Base-by-base conservation (phyloP, 2,113 vertebrate genomes). In the Pelusios castaneus region DNA sequence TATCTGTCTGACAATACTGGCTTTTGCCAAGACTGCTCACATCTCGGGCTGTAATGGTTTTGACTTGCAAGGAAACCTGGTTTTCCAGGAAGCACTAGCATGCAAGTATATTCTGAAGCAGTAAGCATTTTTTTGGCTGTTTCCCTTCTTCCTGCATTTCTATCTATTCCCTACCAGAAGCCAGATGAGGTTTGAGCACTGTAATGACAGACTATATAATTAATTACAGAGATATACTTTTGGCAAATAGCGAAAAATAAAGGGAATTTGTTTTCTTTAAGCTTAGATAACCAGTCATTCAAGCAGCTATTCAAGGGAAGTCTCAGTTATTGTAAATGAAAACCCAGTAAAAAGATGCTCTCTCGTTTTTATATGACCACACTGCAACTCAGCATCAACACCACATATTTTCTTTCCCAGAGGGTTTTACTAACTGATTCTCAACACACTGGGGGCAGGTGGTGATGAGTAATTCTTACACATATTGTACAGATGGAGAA, bases 141-240 rank as follows among this genome's bases (percentile, higher is more conserved):
- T 89, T 89, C 89, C 84, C 56, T 81, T 51, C 54, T 45, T 89
- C 94, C 45, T n/a, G 91, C 92, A 96, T 94, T 96, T 89, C 56
- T 29, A 94, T 93, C 94, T 92, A 92, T 89, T 95, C 96, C 94
- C 91, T 93, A 85, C 82, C 51, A 88, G 56, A 88, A 47, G 84
- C 92, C 95, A 96, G 93, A 82, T 60, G 82, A 88, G 88, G 89
- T 89, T 70, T 91, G 85, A 75, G 89, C 94, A 93, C 63, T 27
- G 79, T 87, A 84, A 49, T 67, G 85, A 95, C 76, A 60, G 63
- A 87, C 90, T 67, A 84, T 67, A 54, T 86, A 47, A 77, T 56
- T 85, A 85, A 85, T 86, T 86, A 77, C 24, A 60, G 84, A 86
- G 34, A 78, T 41, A 49, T 54, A 63, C 54, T 55, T 54, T 75